Percentiles rank a stretch among this genome's conserved stretches.
phyloP scores from a whole-genome alignment of 2,113 vertebrate species.

The Peromyscus polionotus region DNA sequence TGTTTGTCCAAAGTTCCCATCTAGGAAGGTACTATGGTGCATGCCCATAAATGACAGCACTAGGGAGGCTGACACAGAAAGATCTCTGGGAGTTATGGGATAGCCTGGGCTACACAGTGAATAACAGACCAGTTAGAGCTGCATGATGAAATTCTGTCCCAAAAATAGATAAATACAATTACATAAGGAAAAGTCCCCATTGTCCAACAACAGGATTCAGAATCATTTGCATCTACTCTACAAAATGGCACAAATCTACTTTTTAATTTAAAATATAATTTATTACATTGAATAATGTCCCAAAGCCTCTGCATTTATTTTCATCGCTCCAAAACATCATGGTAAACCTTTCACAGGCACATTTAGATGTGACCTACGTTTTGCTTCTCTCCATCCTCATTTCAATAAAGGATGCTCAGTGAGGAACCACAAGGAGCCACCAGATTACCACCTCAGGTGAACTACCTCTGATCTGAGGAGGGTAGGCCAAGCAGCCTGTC shows the following conservation, averaged over 20 bases:
- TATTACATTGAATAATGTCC: not conserved
- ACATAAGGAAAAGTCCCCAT: not conserved
- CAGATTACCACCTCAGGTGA: not conserved
- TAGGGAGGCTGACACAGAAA: not conserved
- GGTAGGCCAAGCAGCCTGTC: rapidly evolving
- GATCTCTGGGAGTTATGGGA: too few species aligned
- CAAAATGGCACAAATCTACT: not conserved
- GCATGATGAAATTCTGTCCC: not conserved
- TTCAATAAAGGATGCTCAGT: not conserved
- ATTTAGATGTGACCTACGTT: not conserved
- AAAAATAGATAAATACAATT: not conserved
- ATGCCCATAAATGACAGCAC: not conserved
- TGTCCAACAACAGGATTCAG: not conserved
- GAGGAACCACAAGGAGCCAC: not conserved
- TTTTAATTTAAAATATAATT: not conserved
- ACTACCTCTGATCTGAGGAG: not conserved
- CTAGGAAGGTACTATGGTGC: not conserved
- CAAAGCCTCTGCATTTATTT: not conserved
- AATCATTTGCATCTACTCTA: not conserved
- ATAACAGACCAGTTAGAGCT: not conserved
- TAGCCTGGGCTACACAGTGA: not conserved
- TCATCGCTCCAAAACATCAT: not conserved
- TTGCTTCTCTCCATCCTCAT: not conserved
- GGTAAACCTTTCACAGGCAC: not conserved
- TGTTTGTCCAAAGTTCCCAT: not conserved